These are phyloP conservation scores for Amiota mariae DNA, from an alignment of 2,888 invertebrate species.

Conservation along the genomic window DNA sequence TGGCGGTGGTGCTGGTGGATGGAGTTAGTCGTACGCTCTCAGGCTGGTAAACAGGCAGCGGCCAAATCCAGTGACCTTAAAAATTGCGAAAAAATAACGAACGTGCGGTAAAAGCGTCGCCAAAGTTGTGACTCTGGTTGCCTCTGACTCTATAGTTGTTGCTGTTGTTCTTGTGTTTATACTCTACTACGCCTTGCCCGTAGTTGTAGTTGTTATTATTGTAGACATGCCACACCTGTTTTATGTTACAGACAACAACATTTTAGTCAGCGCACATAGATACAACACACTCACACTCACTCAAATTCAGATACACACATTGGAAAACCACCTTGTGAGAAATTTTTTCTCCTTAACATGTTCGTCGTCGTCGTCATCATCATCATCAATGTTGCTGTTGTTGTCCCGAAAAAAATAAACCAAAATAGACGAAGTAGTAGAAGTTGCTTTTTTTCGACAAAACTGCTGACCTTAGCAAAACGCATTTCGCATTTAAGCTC, in stretches of 20 bases:
- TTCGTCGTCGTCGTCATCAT: not conserved
- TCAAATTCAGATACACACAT: not conserved
- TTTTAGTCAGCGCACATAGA: not conserved
- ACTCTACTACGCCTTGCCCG: conserved; percentile 7
- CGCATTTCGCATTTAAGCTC: conserved; percentile 54
- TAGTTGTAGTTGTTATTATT: conserved; percentile 35
- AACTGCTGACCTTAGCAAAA: conserved; percentile 46
- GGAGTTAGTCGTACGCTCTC: not conserved
- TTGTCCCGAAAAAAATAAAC: not conserved
- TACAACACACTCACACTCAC: too few species aligned
- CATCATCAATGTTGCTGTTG: conserved; percentile 31
- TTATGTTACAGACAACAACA: conserved; percentile 57
- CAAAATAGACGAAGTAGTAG: conserved; percentile 18
- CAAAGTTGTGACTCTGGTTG: conserved; percentile 52
- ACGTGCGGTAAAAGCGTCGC: conserved; percentile 68
- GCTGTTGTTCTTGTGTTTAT: too few species aligned
- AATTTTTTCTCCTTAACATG: conserved; percentile 45
- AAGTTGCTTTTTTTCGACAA: conserved; percentile 41
- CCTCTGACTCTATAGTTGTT: conserved; percentile 49
- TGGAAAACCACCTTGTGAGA: conserved; percentile 57
- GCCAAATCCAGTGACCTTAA: conserved; percentile 61
- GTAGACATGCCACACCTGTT: conserved; percentile 64
- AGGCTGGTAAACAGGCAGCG: conserved; percentile 6
- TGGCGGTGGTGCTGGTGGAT: not conserved
- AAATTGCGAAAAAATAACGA: conserved; percentile 65